Evolutionary conservation across 2,888 invertebrate genomes (phyloP).

Genomic region (Parnassius apollo): DNA sequence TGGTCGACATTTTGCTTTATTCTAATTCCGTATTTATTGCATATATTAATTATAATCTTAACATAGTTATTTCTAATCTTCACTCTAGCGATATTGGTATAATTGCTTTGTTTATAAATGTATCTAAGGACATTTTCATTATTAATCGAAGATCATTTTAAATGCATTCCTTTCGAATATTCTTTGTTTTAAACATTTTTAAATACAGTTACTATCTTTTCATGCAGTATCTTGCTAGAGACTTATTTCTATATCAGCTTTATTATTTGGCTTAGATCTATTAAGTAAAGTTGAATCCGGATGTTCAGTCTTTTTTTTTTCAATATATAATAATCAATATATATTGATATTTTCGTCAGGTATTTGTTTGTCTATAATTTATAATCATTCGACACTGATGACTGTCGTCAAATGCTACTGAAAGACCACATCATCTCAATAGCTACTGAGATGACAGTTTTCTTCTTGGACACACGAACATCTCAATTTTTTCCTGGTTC

Average conservation of each 20-base stretch:
- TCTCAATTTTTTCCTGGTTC: conserved; percentile 6
- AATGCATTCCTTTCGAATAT: too few relatives aligned
- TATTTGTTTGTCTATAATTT: neutral
- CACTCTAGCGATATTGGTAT: neutral
- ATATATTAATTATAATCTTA: conserved; percentile 14
- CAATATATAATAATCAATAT: too few relatives aligned
- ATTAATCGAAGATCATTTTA: too few relatives aligned
- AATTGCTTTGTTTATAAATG: too few relatives aligned
- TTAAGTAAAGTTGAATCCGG: too few relatives aligned
- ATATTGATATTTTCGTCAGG: neutral
- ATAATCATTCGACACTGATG: neutral
- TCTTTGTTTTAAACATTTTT: too few relatives aligned
- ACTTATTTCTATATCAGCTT: too few relatives aligned
- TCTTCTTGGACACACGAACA: conserved; percentile 25
- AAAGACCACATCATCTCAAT: conserved; percentile 60
- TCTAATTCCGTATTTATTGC: neutral
- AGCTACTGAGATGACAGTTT: conserved; percentile 47
- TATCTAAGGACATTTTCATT: too few relatives aligned
- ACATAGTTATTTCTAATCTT: conserved; percentile 8
- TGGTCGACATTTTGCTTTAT: conserved; percentile 56
- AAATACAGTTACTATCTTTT: too few relatives aligned
- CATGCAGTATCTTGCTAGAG: too few relatives aligned
- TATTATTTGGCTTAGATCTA: too few relatives aligned
- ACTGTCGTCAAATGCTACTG: conserved; percentile 12
- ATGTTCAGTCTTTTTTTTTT: too few relatives aligned